Base-by-base conservation (phyloP, 2,797 vertebrate genomes). In the Apogon talboti region DNA sequence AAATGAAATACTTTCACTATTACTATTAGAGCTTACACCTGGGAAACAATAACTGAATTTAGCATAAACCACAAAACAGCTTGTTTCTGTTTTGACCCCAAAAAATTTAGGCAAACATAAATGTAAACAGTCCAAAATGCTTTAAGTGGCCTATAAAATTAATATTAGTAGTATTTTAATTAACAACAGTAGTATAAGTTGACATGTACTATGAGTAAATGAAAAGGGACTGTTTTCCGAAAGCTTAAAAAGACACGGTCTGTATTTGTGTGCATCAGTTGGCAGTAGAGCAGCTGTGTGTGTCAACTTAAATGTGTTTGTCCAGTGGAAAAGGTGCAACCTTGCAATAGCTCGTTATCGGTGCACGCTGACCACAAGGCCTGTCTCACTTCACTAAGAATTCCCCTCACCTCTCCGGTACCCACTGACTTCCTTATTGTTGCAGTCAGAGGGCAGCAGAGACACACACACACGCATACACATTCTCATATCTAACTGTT, bases 351-450 rank as follows among this genome's bases (percentile, higher is more conserved):
- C 66, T 79, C 10, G 64, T 76, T 82, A 69, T 86, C 80, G 91
- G 71, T 74, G 64, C 81, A 74, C 79, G 75, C 85, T 78, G 76
- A 90, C 89, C 89, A 84, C 90, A 87, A 81, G 72, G 69, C 78
- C 71, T 85, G 79, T 90, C 86, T 85, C 87, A 89, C 84, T 85
- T 89, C 81, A 77, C 67, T 68, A 57, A 94, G 91, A 94, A 95
- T 92, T 94, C 89, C 93, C 92, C 93, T 93, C 78, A 91, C 86
- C 87, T 91, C 87, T 81, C 74, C 53, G 62, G 85, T 89, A 89
- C 90, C 90, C 86, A 76, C 84, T 74, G 79, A 84, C 91, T 91
- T 92, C 90, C 91, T 93, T 88, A 75, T 89, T 79, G 87, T 90
- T 92, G 83, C 87, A 89, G 86, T 86, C 74, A 87, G 83, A 87